Conservation (phyloP, 2,797 vertebrate species). For the Manis crassicaudata region DNA sequence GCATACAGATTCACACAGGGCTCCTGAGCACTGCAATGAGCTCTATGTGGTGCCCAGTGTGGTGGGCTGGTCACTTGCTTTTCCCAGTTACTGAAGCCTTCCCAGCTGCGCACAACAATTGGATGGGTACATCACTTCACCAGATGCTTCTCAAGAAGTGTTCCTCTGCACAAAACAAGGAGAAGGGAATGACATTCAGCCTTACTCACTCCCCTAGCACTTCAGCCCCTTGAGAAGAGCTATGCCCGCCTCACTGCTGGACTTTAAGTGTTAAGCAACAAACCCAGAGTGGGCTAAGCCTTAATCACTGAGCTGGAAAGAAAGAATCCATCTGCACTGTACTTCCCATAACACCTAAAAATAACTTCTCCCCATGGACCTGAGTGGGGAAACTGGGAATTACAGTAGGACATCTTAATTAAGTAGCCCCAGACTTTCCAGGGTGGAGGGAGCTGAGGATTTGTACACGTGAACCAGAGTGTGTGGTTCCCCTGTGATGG, state of each 20-base stretch:
- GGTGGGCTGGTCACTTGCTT: background rate
- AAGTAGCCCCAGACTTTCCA: background rate
- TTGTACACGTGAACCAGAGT: background rate
- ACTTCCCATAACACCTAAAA: slow-evolving; percentile 31
- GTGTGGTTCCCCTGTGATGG: too few species aligned
- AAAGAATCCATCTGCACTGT: background rate
- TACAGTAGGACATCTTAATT: background rate
- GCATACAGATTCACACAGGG: background rate
- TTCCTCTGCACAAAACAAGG: background rate
- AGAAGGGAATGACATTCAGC: background rate
- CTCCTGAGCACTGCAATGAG: background rate
- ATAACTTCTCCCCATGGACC: background rate
- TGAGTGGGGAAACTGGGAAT: background rate
- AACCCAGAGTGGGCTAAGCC: background rate
- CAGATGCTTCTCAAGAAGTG: slow-evolving; percentile 54
- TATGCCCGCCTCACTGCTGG: background rate
- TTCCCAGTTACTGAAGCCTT: slow-evolving; percentile 12
- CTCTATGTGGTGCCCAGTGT: background rate
- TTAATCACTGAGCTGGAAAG: slow-evolving; percentile 36
- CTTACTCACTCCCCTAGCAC: background rate
- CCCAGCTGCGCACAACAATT: slow-evolving; percentile 38
- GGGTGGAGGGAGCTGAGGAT: background rate
- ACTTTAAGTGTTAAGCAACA: background rate
- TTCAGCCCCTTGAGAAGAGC: background rate
- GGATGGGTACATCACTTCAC: slow-evolving; percentile 50